Evolutionary conservation across 2,888 invertebrate species (phyloP), one percentile per base, ranked within the genome.

Genomic region (Platycheirus albimanus): DNA sequence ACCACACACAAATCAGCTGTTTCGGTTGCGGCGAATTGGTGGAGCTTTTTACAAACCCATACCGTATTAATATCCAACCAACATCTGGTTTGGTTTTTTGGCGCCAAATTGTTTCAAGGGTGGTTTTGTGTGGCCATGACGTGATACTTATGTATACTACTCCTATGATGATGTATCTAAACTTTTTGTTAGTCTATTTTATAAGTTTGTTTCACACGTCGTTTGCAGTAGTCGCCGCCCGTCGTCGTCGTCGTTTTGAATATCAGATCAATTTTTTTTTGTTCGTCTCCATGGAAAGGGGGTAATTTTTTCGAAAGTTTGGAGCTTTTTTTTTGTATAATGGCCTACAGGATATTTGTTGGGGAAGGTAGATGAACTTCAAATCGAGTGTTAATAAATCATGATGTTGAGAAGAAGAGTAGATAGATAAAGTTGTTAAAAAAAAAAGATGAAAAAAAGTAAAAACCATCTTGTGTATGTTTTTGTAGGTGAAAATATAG

Each of bases 1-100:
- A n/a, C n/a, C n/a, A n/a, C n/a, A n/a, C n/a, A n/a, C 7, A 0
- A 17, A n/a, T 63, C 81, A 81, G 81, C 81, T 81, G 81, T 43
- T 38, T 54, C 7, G 19, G 0, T 51, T 15, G 43, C 1, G 66
- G 79, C 79, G 77, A 77, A 71, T 63, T 67, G n/a, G 8, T 4
- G 54, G 7, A 77, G 81, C 81, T 81, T 81, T 81, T 70, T 8
- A 64, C n/a, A n/a, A n/a, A n/a, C n/a, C n/a, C n/a, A n/a, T n/a
- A n/a, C n/a, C n/a, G n/a, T n/a, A n/a, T n/a, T n/a, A n/a, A n/a
- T n/a, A n/a, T n/a, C n/a, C n/a, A n/a, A n/a, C n/a, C n/a, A n/a
- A n/a, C 54, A 43, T 17, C 54, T 41, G n/a, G n/a, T 17, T 10
- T 52, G 43, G 4, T 6, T 72, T n/a, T 81, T 81, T 81, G 81